These are phyloP conservation scores for Menidia beryllina DNA, from an alignment of 2,113 vertebrate species.

Conservation along the genomic window DNA sequence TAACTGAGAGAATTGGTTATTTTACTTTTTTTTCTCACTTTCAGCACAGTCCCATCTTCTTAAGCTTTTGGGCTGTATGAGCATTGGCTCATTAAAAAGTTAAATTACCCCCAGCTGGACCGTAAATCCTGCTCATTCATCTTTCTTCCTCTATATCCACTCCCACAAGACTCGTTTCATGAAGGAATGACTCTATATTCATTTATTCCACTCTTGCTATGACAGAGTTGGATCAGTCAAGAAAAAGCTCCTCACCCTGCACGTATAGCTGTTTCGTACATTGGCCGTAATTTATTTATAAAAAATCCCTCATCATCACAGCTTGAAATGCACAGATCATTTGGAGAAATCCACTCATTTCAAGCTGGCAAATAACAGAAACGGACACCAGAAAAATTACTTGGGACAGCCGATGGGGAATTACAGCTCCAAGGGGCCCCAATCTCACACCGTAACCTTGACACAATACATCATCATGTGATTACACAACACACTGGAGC, in stretches of 20 bases:
- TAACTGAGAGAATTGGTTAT: no score
- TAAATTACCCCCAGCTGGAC: background rate
- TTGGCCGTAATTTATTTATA: background rate
- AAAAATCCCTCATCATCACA: background rate
- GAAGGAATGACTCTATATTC: background rate
- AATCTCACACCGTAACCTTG: slow-evolving; percentile 6
- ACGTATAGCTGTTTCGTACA: background rate
- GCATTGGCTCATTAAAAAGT: no score
- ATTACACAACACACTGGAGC: background rate
- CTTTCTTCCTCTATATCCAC: background rate
- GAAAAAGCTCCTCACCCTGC: background rate
- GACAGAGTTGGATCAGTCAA: background rate
- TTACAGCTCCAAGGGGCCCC: slow-evolving; percentile 15
- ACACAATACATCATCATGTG: slow-evolving; percentile 27
- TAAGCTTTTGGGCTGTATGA: no score
- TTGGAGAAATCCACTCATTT: background rate
- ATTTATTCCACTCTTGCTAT: background rate
- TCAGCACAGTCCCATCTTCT: no score
- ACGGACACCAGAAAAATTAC: background rate
- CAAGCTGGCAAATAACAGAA: background rate
- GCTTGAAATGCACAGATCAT: background rate
- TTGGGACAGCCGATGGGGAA: background rate
- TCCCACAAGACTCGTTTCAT: background rate
- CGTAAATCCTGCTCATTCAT: background rate
- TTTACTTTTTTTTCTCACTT: no score